Base-by-base conservation (phyloP, 2,888 invertebrate genomes). In the Yponomeuta malinellus region DNA sequence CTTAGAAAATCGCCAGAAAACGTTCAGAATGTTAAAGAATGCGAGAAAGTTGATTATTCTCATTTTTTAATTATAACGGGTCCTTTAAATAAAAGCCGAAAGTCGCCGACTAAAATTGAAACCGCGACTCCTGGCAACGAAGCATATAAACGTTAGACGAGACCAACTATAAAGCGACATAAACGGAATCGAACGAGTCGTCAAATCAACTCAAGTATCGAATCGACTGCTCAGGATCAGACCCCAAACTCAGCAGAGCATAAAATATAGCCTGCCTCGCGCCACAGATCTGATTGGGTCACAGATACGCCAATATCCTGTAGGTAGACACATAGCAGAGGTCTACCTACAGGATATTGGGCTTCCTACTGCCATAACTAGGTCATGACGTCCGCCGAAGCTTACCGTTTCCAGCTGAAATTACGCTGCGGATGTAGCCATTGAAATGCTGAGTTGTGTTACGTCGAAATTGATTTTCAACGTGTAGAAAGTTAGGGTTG, bases 231-330 rank as follows among this genome's bases (percentile, higher is more conserved):
- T 59, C 52, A 59, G 52, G 15, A 59, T 59, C 52, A 15, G 52
- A 43, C n/a, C 43, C n/a, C 67, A 15, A 37, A 67, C 5, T 23
- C 29, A 68, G 4, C 48, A 52, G 68, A 48, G 68, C 68, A 68
- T 48, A 68, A 68, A 52, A 52, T 52, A 59, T 68, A 9, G 68
- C 29, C 31, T 52, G 68, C 29, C 65, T 31, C 31, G 10, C 10
- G 52, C 52, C 52, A 15, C 52, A 59, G 52, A 59, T 59, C 15
- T 15, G 52, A 59, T 59, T 59, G 52, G 52, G 52, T 59, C 52
- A 59, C 52, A 59, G 52, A 12, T 59, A 59, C 52, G 43, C 43
- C 43, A 8, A 8, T 43, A 43, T 43, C 37, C 37, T 37, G 37
- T 52, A 9, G 2, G 10, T 52, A 52, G 52, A 37, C 52, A 52